Conservation (phyloP, 2,113 vertebrate species). For the Cyanoramphus novaezelandiae region DNA sequence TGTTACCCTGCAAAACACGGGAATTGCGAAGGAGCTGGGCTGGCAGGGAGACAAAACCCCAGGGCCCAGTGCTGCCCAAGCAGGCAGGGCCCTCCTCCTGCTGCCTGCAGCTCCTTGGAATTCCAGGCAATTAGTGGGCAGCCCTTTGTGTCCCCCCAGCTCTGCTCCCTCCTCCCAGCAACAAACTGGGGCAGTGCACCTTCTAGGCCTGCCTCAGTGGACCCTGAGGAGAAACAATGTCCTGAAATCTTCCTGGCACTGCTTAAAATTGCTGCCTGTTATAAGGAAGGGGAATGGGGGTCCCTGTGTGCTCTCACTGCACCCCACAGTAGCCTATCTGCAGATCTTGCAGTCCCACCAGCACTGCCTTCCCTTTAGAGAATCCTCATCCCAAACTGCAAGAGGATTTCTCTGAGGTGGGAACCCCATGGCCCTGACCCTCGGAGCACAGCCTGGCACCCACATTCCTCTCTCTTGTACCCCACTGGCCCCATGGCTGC, state of each 20-base stretch:
- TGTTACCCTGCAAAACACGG: slow-evolving; percentile 47
- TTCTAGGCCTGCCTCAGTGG: not conserved
- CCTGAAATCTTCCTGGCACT: not conserved
- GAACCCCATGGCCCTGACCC: not conserved
- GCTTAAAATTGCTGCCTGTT: not conserved
- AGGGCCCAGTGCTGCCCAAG: not conserved
- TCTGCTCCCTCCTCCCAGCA: not conserved
- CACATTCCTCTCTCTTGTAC: not conserved
- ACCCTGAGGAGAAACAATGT: not conserved
- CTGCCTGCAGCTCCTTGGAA: not conserved
- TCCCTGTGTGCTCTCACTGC: not conserved
- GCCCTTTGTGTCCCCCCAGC: not conserved
- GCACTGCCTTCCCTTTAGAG: rapidly evolving
- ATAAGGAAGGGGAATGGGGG: not conserved
- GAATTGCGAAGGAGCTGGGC: slow-evolving; percentile 52
- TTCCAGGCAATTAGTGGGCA: not conserved
- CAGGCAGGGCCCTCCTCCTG: not conserved
- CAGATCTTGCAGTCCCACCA: not conserved
- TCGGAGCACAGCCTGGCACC: rapidly evolving
- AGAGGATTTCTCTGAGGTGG: not conserved
- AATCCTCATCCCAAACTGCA: not conserved
- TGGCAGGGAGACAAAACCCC: slow-evolving; percentile 16
- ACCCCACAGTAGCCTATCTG: not conserved
- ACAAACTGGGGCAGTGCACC: not conserved
- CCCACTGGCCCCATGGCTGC: rapidly evolving